Conservation (phyloP, 2,113 vertebrate genomes). For the Crotophaga sulcirostris region DNA sequence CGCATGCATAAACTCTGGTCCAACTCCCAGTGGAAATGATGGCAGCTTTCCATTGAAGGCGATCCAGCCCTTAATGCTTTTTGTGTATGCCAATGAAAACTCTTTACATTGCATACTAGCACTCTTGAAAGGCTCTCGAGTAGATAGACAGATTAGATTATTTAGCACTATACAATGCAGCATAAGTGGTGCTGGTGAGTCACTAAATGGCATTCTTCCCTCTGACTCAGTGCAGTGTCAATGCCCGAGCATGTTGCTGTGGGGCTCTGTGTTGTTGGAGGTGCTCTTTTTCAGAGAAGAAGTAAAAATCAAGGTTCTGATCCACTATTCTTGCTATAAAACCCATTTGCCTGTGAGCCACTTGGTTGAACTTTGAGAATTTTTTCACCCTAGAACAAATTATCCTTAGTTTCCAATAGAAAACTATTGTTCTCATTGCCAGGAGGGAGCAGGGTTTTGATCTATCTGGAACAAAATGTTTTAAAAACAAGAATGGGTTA, state of each 20-base stretch:
- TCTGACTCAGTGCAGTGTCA: constrained; percentile 63
- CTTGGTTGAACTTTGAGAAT: constrained; percentile 15
- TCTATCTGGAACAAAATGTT: constrained; percentile 51
- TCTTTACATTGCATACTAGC: constrained; percentile 53
- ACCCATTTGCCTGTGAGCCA: neutral
- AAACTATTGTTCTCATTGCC: constrained; percentile 43
- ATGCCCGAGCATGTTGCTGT: constrained; percentile 59
- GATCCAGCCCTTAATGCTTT: constrained; percentile 45
- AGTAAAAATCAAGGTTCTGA: neutral
- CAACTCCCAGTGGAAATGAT: constrained; percentile 7
- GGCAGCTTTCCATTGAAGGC: constrained; percentile 26
- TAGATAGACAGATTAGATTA: constrained; percentile 69
- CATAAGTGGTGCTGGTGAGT: constrained; percentile 61
- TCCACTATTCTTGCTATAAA: neutral
- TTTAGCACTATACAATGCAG: constrained; percentile 58
- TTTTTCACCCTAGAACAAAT: constrained; percentile 18
- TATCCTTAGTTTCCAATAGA: neutral
- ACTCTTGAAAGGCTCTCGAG: constrained; percentile 50
- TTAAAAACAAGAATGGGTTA: constrained; percentile 38
- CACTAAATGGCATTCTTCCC: constrained; percentile 56
- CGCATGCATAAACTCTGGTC: neutral
- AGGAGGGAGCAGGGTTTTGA: constrained; percentile 15
- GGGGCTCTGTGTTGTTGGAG: constrained; percentile 41
- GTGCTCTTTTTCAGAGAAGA: constrained; percentile 15
- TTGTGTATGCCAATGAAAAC: constrained; percentile 49